Percentiles rank a stretch among this genome's conserved stretches.
Conservation (phyloP, 2,113 vertebrate genomes). For the Conger conger region DNA sequence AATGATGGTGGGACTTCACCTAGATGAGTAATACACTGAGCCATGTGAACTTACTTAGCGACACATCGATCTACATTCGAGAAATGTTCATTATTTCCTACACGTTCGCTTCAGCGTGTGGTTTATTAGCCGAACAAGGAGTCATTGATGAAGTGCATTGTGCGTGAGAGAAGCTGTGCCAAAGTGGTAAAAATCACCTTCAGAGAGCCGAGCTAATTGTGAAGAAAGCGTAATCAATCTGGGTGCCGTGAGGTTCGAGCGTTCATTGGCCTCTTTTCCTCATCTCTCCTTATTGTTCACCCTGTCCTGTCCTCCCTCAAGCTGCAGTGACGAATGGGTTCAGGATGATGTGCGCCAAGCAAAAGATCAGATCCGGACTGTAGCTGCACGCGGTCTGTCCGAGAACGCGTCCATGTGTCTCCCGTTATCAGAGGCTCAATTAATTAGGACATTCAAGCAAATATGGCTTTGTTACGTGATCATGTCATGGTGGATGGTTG, state of each 20-base stretch:
- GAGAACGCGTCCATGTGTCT: too few relatives aligned
- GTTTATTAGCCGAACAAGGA: not conserved
- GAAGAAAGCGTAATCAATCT: slow-evolving; percentile 9
- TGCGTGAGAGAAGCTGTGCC: not conserved
- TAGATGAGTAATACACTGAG: not conserved
- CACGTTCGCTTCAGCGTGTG: not conserved
- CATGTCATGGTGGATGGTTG: too few relatives aligned
- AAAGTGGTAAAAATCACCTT: slow-evolving; percentile 1
- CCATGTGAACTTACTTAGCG: not conserved
- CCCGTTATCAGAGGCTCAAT: too few relatives aligned
- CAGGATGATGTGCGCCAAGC: not conserved
- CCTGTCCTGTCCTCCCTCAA: not conserved
- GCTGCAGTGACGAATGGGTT: not conserved
- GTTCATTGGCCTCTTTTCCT: not conserved
- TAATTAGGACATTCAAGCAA: too few relatives aligned
- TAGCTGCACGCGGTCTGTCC: not conserved
- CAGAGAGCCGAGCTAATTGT: not conserved
- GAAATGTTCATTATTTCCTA: not conserved
- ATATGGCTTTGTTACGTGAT: too few relatives aligned
- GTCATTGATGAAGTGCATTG: not conserved
- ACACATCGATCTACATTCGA: not conserved
- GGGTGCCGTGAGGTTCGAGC: not conserved
- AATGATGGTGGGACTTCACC: not conserved
- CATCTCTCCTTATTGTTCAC: not conserved
- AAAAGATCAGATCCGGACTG: not conserved